Evolutionary conservation across 1,140 invertebrate species (phyloP).

Genomic region (Laupala kohalensis): DNA sequence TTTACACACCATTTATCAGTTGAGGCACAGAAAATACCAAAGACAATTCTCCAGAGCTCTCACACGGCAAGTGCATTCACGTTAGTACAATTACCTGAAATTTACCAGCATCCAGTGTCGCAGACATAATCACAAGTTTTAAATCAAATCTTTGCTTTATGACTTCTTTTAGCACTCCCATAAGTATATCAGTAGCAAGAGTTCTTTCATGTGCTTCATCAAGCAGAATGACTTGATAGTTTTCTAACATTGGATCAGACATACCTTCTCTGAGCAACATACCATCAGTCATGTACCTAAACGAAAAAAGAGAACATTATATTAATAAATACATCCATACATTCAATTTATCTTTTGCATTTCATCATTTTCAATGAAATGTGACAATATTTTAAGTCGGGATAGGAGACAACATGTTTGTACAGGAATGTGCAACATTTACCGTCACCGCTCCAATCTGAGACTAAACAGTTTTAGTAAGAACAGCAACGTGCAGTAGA

Average conservation of each 20-base stretch:
- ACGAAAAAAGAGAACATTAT: slow-evolving; percentile 13
- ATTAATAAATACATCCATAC: background rate
- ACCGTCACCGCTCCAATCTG: too few species aligned
- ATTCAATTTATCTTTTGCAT: too few species aligned
- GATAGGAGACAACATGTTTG: too few species aligned
- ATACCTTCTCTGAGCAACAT: slow-evolving; percentile 98
- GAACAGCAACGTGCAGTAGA: too few species aligned
- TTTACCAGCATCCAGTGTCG: slow-evolving; percentile 98
- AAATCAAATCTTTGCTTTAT: slow-evolving; percentile 86
- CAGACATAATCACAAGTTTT: slow-evolving; percentile 98
- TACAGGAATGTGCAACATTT: too few species aligned
- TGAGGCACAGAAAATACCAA: background rate
- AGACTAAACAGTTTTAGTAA: too few species aligned
- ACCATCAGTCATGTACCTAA: slow-evolving; percentile 96
- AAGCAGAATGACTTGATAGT: slow-evolving; percentile 89
- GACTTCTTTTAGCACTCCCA: slow-evolving; percentile 97
- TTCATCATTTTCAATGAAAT: too few species aligned
- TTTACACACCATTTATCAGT: too few species aligned
- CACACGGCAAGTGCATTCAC: background rate
- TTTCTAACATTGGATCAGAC: slow-evolving; percentile 95
- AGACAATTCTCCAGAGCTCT: background rate
- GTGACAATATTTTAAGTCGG: too few species aligned
- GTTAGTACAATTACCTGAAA: slow-evolving; percentile 55
- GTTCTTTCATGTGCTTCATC: slow-evolving; percentile 99
- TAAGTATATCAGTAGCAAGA: slow-evolving; percentile 94